Evolutionary conservation across 1,140 invertebrate genomes (phyloP).

Genomic region (Zaprionus nigranus): DNA sequence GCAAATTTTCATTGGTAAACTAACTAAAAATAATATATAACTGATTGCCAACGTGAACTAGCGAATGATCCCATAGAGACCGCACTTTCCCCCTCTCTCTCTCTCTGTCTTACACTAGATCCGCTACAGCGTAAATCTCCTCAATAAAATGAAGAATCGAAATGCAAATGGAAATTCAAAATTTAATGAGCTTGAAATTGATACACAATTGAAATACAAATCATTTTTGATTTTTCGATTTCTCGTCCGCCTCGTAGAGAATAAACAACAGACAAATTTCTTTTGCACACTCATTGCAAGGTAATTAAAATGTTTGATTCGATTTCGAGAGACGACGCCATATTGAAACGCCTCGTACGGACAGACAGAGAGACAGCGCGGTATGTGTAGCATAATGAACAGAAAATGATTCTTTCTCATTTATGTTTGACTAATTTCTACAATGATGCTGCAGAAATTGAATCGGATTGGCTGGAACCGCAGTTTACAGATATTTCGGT

Average conservation of each 20-base stretch:
- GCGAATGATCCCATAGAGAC: neutral
- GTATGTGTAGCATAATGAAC: slow-evolving; percentile 63
- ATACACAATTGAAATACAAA: slow-evolving; percentile 55
- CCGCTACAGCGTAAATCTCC: neutral
- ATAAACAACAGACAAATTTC: slow-evolving; percentile 55
- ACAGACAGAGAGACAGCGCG: slow-evolving; percentile 27
- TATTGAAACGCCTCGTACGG: slow-evolving; percentile 39
- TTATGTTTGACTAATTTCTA: slow-evolving; percentile 76
- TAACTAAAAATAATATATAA: neutral
- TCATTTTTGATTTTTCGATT: slow-evolving; percentile 42
- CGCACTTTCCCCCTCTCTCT: neutral
- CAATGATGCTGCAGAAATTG: slow-evolving; percentile 63
- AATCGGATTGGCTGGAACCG: slow-evolving; percentile 48
- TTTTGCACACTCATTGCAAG: slow-evolving; percentile 82
- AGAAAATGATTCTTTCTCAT: slow-evolving; percentile 31
- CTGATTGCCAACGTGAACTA: neutral
- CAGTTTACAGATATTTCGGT: slow-evolving; percentile 8
- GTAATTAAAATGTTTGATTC: slow-evolving; percentile 83
- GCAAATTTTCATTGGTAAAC: neutral
- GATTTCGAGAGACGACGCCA: slow-evolving; percentile 64
- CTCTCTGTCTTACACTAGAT: neutral
- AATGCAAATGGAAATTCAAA: slow-evolving; percentile 49
- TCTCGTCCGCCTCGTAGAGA: neutral
- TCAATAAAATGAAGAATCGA: slow-evolving; percentile 22
- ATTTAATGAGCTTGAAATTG: slow-evolving; percentile 71